These are phyloP conservation scores for Lordiphosa stackelbergi DNA, from an alignment of 1,140 invertebrate genomes.

Conservation along the genomic window DNA sequence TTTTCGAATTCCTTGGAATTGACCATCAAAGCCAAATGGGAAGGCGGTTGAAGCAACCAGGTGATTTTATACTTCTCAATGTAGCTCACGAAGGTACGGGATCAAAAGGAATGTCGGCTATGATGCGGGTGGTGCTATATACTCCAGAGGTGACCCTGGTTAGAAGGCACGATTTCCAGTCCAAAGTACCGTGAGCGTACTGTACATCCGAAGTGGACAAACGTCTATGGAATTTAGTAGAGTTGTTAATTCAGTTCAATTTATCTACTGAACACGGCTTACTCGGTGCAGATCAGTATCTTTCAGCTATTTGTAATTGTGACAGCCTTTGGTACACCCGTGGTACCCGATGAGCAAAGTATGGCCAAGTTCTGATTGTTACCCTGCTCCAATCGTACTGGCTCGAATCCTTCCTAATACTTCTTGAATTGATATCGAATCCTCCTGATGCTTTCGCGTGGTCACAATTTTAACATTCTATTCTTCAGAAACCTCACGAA, in stretches of 20 bases:
- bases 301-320: conserved; percentile 81
- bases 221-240: neutral
- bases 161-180: conserved; percentile 42
- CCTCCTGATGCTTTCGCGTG: conserved; percentile 26
- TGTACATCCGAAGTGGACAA: conserved; percentile 36
- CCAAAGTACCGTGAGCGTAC: conserved; percentile 31
- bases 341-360: conserved; percentile 83
- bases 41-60: conserved; percentile 26
- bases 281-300: conserved; percentile 23
- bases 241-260: too few species aligned
- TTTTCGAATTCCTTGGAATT: conserved; percentile 21
- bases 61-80: conserved; percentile 39
- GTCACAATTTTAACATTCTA: conserved; percentile 36
- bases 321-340: conserved; percentile 87
- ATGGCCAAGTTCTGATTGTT: conserved; percentile 67
- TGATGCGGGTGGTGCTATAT: conserved; percentile 36
- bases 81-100: conserved; percentile 10
- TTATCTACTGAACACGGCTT: neutral
- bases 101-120: conserved; percentile 31
- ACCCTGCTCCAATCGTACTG: conserved; percentile 29
- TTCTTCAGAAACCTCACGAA: conserved; percentile 20
- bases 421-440: conserved; percentile 31
- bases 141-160: conserved; percentile 25
- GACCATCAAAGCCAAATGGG: conserved; percentile 23
- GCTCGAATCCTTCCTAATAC: conserved; percentile 29